phyloP scores from a whole-genome alignment of 2,113 vertebrate genomes.

The Amazona vittata region DNA sequence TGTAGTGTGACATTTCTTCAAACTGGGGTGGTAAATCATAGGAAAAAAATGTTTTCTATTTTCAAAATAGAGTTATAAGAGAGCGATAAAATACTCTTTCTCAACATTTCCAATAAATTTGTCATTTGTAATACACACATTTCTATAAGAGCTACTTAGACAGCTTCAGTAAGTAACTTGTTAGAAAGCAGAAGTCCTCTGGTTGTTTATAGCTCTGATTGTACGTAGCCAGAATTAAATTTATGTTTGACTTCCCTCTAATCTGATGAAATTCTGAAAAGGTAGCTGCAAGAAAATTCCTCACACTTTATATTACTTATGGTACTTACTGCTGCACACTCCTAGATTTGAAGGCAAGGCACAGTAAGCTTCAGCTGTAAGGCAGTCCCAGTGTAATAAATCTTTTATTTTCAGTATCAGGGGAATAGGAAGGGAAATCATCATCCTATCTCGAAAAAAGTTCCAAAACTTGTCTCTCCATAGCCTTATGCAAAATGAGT shows the following conservation, averaged over 20 bases:
- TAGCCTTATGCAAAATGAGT: not conserved
- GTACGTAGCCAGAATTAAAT: not conserved
- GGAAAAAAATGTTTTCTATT: not conserved
- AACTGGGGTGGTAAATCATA: not conserved
- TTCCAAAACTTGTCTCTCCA: not conserved
- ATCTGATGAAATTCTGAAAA: not conserved
- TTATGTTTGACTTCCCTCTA: not conserved
- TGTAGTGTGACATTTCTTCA: not conserved
- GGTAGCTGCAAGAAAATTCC: not conserved
- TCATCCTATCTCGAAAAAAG: not conserved
- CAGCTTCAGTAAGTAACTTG: not conserved
- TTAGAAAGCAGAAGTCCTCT: not conserved
- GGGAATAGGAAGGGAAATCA: not conserved
- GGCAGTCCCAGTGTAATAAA: not conserved
- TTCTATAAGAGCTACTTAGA: not conserved
- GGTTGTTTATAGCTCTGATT: not conserved
- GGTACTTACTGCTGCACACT: not conserved
- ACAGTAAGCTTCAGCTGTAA: not conserved
- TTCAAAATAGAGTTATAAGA: not conserved
- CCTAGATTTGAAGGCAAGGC: not conserved
- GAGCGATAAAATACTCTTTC: slow-evolving; percentile 32
- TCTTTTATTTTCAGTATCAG: not conserved
- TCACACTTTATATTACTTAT: not conserved
- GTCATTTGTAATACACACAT: not conserved
- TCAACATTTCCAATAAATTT: not conserved